Percentiles rank a stretch among this genome's conserved stretches.
These are phyloP conservation scores for Dipodomys merriami DNA, from an alignment of 2,113 vertebrate genomes.

Conservation along the genomic window DNA sequence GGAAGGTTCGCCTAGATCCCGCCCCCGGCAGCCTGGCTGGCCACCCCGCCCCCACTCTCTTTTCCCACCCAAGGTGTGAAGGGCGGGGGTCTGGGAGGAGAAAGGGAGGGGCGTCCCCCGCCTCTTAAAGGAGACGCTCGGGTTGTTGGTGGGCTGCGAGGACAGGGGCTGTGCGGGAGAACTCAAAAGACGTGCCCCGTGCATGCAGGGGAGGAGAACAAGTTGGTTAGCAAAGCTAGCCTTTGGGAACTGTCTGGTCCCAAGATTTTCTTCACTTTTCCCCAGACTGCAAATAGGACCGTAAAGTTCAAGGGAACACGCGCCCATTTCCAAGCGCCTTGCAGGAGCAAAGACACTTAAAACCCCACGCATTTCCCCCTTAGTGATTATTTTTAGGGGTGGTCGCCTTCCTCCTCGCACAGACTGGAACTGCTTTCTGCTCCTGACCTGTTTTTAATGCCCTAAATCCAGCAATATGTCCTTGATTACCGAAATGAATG, in stretches of 20 bases:
- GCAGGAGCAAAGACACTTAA: slow-evolving; percentile 1
- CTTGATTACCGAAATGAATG: slow-evolving; percentile 42
- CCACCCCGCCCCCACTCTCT: slow-evolving; percentile 83
- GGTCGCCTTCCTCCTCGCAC: neutral
- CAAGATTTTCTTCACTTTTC: neutral
- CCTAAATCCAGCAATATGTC: slow-evolving; percentile 32
- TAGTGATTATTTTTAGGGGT: neutral
- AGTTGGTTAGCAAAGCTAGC: neutral
- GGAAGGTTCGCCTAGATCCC: neutral
- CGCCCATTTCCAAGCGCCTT: neutral
- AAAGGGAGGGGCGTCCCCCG: neutral
- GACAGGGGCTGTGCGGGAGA: rapidly evolving
- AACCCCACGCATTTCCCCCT: neutral
- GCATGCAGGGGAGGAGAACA: neutral
- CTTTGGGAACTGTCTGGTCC: neutral
- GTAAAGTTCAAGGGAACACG: neutral
- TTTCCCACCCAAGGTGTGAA: slow-evolving; percentile 96
- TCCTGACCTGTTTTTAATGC: neutral
- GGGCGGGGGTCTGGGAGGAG: slow-evolving; percentile 79
- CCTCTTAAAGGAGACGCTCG: slow-evolving; percentile 89
- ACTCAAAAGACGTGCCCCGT: neutral
- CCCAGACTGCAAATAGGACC: neutral
- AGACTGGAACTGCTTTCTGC: neutral
- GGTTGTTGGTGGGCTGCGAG: neutral
- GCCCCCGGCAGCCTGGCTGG: neutral